phyloP scores from a whole-genome alignment of 2,797 vertebrate genomes.

The Sebastes matsubarae region DNA sequence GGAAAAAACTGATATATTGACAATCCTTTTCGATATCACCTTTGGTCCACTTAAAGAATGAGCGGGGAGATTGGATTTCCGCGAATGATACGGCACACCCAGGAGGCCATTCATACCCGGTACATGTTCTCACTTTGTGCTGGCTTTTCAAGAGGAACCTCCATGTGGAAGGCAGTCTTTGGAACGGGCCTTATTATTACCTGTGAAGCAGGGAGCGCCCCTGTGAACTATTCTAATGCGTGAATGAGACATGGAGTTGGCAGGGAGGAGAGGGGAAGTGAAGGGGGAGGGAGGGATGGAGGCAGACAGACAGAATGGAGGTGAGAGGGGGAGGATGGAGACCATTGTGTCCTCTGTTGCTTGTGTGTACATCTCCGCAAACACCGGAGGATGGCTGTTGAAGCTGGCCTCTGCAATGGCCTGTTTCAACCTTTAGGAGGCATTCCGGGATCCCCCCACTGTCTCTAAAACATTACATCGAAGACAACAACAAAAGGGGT shows the following conservation, averaged over 20 bases:
- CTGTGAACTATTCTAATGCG: constrained; percentile 76
- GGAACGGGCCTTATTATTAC: constrained; percentile 80
- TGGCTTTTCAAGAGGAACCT: constrained; percentile 79
- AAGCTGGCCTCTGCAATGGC: constrained; percentile 43
- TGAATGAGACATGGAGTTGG: constrained; percentile 60
- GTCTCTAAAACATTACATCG: neutral
- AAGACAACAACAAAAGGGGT: constrained; percentile 8
- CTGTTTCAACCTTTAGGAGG: constrained; percentile 65
- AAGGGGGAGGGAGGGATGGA: neutral
- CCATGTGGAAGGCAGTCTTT: constrained; percentile 72
- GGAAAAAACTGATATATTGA: constrained; percentile 39
- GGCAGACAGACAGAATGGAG: neutral
- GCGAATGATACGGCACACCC: constrained; percentile 39
- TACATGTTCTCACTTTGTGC: constrained; percentile 70
- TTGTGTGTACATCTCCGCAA: constrained; percentile 21
- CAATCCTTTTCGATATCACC: constrained; percentile 61
- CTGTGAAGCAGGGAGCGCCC: constrained; percentile 72
- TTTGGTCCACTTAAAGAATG: constrained; percentile 72
- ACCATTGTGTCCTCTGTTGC: constrained; percentile 38
- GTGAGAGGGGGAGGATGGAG: constrained; percentile 4
- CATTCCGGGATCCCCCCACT: constrained; percentile 41
- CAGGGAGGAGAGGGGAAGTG: neutral
- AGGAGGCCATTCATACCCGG: constrained; percentile 68
- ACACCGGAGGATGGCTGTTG: neutral
- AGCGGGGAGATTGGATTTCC: constrained; percentile 61